These are phyloP conservation scores for Plecotus auritus DNA, from an alignment of 2,113 vertebrate species.

Conservation along the genomic window DNA sequence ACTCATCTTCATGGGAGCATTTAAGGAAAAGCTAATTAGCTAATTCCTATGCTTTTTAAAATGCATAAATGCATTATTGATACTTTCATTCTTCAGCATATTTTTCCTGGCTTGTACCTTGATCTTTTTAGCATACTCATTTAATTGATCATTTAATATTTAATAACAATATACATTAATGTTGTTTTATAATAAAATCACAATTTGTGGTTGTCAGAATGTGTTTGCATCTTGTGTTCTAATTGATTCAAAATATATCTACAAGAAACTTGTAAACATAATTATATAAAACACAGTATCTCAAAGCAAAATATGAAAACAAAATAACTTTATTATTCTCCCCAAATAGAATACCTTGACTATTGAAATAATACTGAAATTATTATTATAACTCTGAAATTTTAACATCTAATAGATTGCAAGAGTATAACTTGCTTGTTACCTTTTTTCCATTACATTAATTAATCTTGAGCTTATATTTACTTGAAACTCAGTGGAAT, in stretches of 20 bases:
- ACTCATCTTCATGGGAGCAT: not conserved
- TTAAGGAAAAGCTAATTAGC: conserved; percentile 41
- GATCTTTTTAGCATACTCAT: conserved; percentile 25
- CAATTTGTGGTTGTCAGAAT: conserved; percentile 17
- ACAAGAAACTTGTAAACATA: conserved; percentile 8
- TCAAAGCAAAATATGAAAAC: not conserved
- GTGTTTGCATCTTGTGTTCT: not conserved
- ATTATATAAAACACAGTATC: not conserved
- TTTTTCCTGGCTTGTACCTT: conserved; percentile 20
- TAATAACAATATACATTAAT: conserved; percentile 32
- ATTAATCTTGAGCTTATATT: not conserved
- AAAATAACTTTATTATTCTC: not conserved
- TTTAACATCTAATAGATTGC: not conserved
- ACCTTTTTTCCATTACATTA: not conserved
- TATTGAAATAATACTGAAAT: not conserved
- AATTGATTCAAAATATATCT: not conserved
- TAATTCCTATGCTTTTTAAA: conserved; percentile 50
- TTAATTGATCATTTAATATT: conserved; percentile 64
- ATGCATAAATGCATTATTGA: conserved; percentile 36
- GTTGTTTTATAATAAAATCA: conserved; percentile 14
- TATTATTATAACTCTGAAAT: not conserved
- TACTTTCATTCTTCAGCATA: conserved; percentile 33
- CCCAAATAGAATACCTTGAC: not conserved
- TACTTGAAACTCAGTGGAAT: not conserved
- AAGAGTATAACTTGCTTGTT: not conserved